Percentiles rank a stretch among this genome's conserved stretches.
These are phyloP conservation scores for Pseudolaguvia tuberculata DNA, from an alignment of 2,113 vertebrate genomes.

Conservation along the genomic window DNA sequence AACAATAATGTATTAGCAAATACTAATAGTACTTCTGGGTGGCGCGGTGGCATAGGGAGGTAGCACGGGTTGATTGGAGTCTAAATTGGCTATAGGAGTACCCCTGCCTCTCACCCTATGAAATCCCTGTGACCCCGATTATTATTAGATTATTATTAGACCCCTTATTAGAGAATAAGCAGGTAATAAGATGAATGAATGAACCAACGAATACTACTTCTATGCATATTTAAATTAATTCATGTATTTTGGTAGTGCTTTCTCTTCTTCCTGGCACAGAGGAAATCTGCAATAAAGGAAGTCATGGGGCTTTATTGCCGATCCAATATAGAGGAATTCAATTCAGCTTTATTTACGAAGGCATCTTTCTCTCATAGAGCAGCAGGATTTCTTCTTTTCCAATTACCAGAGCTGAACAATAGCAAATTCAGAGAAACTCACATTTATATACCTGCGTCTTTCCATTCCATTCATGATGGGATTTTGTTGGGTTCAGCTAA, in stretches of 20 bases:
- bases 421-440: not conserved
- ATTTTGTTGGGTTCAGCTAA: slow-evolving; percentile 1
- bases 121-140: too few relatives aligned
- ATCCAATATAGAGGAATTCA: not conserved
- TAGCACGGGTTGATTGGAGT: too few relatives aligned
- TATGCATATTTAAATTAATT: not conserved
- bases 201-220: not conserved
- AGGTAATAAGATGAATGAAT: too few relatives aligned
- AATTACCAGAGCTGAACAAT: slow-evolving; percentile 27
- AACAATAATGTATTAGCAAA: not conserved
- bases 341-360: slow-evolving; percentile 28
- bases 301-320: slow-evolving; percentile 6
- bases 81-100: too few relatives aligned
- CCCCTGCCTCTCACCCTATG: too few relatives aligned
- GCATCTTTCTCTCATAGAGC: slow-evolving; percentile 8
- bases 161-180: too few relatives aligned
- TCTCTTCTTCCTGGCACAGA: not conserved
- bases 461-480: slow-evolving; percentile 11
- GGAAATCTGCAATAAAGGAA: not conserved
- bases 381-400: not conserved
- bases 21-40: too few relatives aligned
- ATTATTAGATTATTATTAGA: too few relatives aligned
- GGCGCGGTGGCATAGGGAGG: too few relatives aligned
- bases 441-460: slow-evolving; percentile 13
- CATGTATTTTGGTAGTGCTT: not conserved